These are phyloP conservation scores for Prosapia bicincta DNA, from an alignment of 2,888 invertebrate species.

Conservation along the genomic window DNA sequence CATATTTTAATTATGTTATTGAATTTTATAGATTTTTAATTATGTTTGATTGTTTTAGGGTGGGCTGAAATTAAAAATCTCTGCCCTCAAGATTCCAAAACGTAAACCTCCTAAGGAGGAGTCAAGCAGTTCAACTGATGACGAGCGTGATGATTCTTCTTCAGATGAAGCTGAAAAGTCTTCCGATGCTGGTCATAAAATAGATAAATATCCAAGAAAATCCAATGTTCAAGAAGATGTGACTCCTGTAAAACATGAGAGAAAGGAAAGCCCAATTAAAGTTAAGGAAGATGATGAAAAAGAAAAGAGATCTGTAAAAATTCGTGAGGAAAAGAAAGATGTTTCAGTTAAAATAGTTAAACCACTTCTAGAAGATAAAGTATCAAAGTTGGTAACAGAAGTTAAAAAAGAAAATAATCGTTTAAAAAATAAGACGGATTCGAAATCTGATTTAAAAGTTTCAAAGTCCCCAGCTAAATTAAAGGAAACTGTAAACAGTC, in stretches of 20 bases:
- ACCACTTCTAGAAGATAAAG: conserved; percentile 3
- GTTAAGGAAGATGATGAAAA: conserved; percentile 19
- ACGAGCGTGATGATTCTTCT: conserved; percentile 32
- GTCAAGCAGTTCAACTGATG: conserved; percentile 32
- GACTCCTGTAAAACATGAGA: not conserved
- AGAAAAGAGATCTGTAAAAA: not conserved
- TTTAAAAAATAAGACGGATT: not conserved
- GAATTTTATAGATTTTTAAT: no score
- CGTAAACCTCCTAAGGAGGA: conserved; percentile 29
- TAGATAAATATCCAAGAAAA: conserved; percentile 11
- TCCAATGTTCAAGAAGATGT: not conserved
- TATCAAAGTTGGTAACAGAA: not conserved
- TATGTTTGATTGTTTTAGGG: conserved; percentile 47
- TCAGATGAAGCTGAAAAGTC: conserved; percentile 48
- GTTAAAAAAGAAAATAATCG: not conserved
- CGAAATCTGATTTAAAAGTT: conserved; percentile 6
- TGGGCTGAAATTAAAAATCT: conserved; percentile 51
- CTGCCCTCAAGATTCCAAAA: conserved; percentile 49
- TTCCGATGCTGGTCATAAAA: conserved; percentile 10
- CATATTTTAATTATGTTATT: no score
- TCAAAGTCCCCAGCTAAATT: not conserved
- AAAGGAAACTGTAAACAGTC: not conserved
- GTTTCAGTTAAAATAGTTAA: not conserved
- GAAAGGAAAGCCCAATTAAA: not conserved
- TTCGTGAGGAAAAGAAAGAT: conserved; percentile 16